These are phyloP conservation scores for Trinorchestia longiramus DNA, from an alignment of 1,140 invertebrate genomes.

Conservation along the genomic window DNA sequence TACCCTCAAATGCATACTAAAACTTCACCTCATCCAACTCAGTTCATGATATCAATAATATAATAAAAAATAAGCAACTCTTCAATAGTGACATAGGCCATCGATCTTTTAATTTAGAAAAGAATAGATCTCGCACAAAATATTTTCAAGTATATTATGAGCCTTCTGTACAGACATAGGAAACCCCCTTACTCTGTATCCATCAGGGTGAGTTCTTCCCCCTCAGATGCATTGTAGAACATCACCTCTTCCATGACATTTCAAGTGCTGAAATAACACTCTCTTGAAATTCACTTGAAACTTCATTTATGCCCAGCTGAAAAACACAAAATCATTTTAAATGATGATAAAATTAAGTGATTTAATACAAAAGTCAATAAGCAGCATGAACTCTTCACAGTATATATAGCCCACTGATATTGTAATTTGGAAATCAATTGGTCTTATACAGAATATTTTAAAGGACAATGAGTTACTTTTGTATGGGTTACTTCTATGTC, in stretches of 20 bases:
- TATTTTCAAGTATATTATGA: too few relatives aligned
- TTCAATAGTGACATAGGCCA: too few relatives aligned
- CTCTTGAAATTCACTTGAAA: background rate
- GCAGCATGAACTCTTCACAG: background rate
- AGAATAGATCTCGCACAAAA: too few relatives aligned
- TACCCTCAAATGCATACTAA: background rate
- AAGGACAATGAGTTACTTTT: background rate
- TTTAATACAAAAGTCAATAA: background rate
- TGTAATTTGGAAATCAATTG: background rate
- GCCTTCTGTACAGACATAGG: too few relatives aligned
- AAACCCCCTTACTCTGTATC: background rate
- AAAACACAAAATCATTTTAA: background rate
- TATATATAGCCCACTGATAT: background rate
- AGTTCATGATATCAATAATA: too few relatives aligned
- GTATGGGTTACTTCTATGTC: too few relatives aligned
- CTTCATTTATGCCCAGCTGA: background rate
- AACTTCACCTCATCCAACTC: too few relatives aligned
- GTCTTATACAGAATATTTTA: background rate
- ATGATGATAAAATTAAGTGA: background rate
- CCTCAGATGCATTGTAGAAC: conserved; percentile 25
- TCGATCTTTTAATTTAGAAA: too few relatives aligned
- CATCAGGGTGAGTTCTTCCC: conserved; percentile 26
- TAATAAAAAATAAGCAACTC: too few relatives aligned
- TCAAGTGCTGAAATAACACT: background rate
- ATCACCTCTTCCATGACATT: conserved; percentile 48